A percentile compares a stretch with the other conserved stretches of the same genome.
phyloP scores from a whole-genome alignment of 2,113 vertebrate species.

The Burhinus bistriatus region DNA sequence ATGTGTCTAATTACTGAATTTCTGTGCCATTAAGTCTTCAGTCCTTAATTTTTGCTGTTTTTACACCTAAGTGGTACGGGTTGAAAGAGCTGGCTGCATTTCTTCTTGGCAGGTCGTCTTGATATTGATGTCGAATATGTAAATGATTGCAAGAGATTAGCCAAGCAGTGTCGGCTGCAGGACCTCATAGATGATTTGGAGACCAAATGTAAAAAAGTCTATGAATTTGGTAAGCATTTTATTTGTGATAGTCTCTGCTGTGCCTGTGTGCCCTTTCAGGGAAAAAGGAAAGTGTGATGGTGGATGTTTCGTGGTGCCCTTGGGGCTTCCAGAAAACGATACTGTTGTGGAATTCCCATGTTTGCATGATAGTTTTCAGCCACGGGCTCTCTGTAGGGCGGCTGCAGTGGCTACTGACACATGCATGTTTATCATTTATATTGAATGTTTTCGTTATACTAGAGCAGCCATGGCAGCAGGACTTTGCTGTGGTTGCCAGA shows the following conservation, averaged over 20 bases:
- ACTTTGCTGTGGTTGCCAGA: background rate
- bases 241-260: background rate
- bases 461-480: background rate
- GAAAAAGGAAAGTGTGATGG: background rate
- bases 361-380: background rate
- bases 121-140: slow-evolving; percentile 90
- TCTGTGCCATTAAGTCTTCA: background rate
- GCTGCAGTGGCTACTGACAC: background rate
- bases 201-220: slow-evolving; percentile 90
- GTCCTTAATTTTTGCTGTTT: background rate
- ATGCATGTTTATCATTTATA: background rate
- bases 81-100: background rate
- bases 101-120: slow-evolving; percentile 78
- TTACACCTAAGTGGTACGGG: background rate
- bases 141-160: slow-evolving; percentile 88
- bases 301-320: background rate
- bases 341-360: background rate
- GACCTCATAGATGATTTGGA: slow-evolving; percentile 90
- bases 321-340: background rate
- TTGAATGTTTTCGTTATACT: background rate
- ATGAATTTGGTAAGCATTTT: slow-evolving; percentile 86
- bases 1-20: background rate
- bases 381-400: background rate
- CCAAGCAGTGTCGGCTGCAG: slow-evolving; percentile 92
- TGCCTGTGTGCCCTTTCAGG: background rate